Conservation (phyloP, 2,797 vertebrate species). For the Tokudaia muenninki region DNA sequence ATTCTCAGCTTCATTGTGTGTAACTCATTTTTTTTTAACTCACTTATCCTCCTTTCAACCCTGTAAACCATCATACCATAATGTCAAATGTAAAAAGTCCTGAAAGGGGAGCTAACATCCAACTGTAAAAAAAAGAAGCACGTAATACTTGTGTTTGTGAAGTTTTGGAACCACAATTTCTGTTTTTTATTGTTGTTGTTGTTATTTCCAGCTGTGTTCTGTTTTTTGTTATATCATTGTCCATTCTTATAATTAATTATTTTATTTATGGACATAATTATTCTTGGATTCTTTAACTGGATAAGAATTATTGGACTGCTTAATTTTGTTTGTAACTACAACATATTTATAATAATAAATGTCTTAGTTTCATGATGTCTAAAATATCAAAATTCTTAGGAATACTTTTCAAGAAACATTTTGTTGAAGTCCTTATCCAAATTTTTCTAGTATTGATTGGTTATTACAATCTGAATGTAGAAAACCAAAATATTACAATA, state of each 20-base stretch:
- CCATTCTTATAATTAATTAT: not conserved
- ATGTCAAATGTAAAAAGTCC: not conserved
- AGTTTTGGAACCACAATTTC: not conserved
- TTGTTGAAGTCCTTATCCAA: not conserved
- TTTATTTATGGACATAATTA: not conserved
- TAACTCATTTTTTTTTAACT: not conserved
- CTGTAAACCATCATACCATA: not conserved
- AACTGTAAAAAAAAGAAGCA: not conserved
- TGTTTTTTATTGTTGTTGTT: not conserved
- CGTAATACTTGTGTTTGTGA: not conserved
- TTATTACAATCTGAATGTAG: not conserved
- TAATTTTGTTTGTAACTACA: not conserved
- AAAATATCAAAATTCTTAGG: not conserved
- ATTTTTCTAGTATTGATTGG: not conserved
- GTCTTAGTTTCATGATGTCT: not conserved
- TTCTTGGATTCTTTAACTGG: not conserved
- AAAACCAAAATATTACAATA: not conserved
- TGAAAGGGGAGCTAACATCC: not conserved
- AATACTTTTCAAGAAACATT: too few relatives aligned
- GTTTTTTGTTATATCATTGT: too few relatives aligned
- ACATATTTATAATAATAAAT: not conserved
- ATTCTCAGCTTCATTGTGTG: not conserved
- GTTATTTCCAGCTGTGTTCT: not conserved
- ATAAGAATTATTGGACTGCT: not conserved
- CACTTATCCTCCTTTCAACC: not conserved